These are phyloP conservation scores for Sinodicranocentrus sp. DNA, from an alignment of 2,888 invertebrate genomes.

Conservation along the genomic window DNA sequence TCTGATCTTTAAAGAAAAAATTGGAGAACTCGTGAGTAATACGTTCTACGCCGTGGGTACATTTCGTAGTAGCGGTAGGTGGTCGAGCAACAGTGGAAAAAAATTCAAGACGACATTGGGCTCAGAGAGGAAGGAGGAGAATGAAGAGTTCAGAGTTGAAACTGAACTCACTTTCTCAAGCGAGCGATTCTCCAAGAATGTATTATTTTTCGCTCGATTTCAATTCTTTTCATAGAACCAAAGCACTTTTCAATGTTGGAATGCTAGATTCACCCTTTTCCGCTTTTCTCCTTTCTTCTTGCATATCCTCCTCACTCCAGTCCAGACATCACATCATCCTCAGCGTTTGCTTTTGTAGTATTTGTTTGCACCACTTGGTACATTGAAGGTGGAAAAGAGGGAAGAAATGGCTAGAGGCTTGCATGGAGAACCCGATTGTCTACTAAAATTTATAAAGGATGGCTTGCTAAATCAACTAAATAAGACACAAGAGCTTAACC, in stretches of 20 bases:
- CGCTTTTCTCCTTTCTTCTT: background rate
- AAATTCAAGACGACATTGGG: no score
- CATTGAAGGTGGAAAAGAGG: constrained; percentile 8
- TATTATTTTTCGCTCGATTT: constrained; percentile 53
- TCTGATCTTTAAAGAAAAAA: constrained; percentile 36
- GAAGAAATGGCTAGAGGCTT: constrained; percentile 54
- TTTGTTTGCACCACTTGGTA: background rate
- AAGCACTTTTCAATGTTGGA: constrained; percentile 33
- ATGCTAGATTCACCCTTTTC: constrained; percentile 20
- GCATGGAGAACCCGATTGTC: constrained; percentile 55
- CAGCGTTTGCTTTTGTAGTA: constrained; percentile 5
- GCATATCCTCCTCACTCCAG: background rate
- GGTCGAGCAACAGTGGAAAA: background rate
- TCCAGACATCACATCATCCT: constrained; percentile 3
- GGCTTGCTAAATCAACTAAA: constrained; percentile 51
- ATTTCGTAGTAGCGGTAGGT: no score
- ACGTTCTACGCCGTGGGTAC: no score
- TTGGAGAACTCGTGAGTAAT: background rate
- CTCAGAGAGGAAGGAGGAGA: background rate
- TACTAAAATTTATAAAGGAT: constrained; percentile 32
- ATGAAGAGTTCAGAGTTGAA: no score
- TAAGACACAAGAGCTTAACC: constrained; percentile 52
- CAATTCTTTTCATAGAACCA: constrained; percentile 39
- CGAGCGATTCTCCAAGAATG: constrained; percentile 22
- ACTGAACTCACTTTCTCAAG: no score